These are phyloP conservation scores for Drosophila neoperkinsi DNA, from an alignment of 2,888 invertebrate genomes.

Conservation along the genomic window DNA sequence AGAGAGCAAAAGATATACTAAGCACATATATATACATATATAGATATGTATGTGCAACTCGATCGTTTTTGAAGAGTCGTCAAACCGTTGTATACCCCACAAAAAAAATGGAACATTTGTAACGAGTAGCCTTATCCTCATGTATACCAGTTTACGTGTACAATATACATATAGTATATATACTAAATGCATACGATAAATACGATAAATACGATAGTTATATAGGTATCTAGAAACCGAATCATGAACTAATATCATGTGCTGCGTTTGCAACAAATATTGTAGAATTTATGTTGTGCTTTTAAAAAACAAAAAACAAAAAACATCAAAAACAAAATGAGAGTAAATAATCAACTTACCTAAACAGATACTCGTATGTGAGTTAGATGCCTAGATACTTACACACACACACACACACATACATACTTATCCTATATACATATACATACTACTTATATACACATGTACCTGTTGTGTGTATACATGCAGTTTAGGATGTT, in stretches of 20 bases:
- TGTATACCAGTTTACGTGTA: constrained; percentile 85
- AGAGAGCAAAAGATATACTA: constrained; percentile 35
- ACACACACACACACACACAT: constrained; percentile 19
- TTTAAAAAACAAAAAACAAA: constrained; percentile 36
- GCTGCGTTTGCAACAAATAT: constrained; percentile 44
- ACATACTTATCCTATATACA: constrained; percentile 37
- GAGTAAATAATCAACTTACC: constrained; percentile 14
- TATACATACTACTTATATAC: constrained; percentile 39
- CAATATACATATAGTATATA: constrained; percentile 46
- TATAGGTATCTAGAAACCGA: constrained; percentile 32
- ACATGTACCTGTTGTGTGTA: constrained; percentile 75
- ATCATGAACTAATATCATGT: constrained; percentile 47
- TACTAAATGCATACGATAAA: constrained; percentile 49
- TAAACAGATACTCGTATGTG: constrained; percentile 22
- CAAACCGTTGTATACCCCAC: constrained; percentile 73
- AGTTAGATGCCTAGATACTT: constrained; percentile 15
- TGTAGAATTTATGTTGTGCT: constrained; percentile 75
- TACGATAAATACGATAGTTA: constrained; percentile 59
- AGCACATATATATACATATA: constrained; percentile 21
- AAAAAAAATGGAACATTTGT: constrained; percentile 72
- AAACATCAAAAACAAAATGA: background rate
- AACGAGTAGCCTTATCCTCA: constrained; percentile 85
- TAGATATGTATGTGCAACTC: constrained; percentile 24
- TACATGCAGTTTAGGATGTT: constrained; percentile 37
- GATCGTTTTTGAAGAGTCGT: constrained; percentile 30